These are phyloP conservation scores for Cydia amplana DNA, from an alignment of 1,140 invertebrate genomes.

Conservation along the genomic window DNA sequence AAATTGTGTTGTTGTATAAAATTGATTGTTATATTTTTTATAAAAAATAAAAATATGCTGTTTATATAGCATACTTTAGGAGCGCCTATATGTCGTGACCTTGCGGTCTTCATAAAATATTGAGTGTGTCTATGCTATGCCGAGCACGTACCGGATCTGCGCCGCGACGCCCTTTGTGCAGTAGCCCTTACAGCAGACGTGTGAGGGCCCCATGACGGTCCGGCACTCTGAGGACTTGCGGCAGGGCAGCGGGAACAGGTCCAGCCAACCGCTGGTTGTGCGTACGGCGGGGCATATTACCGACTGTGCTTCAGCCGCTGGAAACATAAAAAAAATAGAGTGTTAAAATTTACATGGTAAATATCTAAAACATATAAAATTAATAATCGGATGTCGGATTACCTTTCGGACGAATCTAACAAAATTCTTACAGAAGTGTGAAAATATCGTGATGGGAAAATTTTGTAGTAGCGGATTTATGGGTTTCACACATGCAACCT, in stretches of 20 bases:
- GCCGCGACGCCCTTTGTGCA: constrained; percentile 70
- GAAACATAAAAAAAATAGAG: constrained; percentile 10
- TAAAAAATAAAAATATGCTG: no score
- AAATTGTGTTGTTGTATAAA: no score
- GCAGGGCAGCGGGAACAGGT: constrained; percentile 76
- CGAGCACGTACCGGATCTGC: constrained; percentile 17
- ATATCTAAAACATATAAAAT: no score
- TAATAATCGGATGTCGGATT: no score
- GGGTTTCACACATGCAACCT: neutral
- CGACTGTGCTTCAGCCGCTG: constrained; percentile 62
- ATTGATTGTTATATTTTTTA: no score
- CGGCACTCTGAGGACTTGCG: constrained; percentile 67
- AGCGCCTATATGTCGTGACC: neutral
- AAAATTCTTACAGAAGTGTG: no score
- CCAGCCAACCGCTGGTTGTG: constrained; percentile 72
- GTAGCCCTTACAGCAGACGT: constrained; percentile 73
- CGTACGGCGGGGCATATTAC: constrained; percentile 67
- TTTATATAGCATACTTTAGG: no score
- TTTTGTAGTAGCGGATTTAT: neutral
- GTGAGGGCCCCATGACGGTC: constrained; percentile 65
- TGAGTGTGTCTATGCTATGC: no score
- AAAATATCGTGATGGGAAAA: no score
- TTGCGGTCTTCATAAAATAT: neutral
- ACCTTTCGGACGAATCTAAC: no score
- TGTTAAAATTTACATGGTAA: no score